These are phyloP conservation scores for Pseudolaguvia tuberculata DNA, from an alignment of 2,113 vertebrate genomes.

Conservation along the genomic window DNA sequence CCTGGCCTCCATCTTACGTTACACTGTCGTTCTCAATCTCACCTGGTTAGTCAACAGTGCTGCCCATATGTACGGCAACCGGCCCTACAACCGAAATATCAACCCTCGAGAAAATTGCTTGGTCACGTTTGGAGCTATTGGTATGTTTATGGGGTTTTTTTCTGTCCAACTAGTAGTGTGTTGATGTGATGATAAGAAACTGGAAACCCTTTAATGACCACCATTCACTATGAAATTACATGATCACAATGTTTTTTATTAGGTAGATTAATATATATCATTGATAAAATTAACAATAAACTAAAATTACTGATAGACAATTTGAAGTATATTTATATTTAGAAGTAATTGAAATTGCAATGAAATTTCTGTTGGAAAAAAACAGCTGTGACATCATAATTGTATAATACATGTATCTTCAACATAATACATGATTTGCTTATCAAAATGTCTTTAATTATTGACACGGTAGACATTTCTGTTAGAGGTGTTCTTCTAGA, in stretches of 20 bases:
- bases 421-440: too few species aligned
- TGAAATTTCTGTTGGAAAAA: too few species aligned
- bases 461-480: not conserved
- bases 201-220: not conserved
- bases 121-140: constrained; percentile 70
- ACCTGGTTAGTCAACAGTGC: constrained; percentile 77
- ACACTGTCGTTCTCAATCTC: constrained; percentile 71
- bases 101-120: constrained; percentile 73
- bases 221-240: not conserved
- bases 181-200: not conserved
- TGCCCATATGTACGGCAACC: constrained; percentile 75
- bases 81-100: constrained; percentile 72
- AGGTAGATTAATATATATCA: too few species aligned
- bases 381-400: too few species aligned
- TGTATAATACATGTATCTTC: too few species aligned
- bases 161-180: not conserved
- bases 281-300: too few species aligned
- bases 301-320: too few species aligned
- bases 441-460: not conserved
- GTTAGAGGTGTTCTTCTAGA: too few species aligned
- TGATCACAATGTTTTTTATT: not conserved
- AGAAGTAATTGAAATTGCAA: too few species aligned
- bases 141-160: constrained; percentile 48
- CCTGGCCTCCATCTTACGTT: constrained; percentile 72
- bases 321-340: too few species aligned